Percentiles rank a stretch among this genome's conserved stretches.
These are phyloP conservation scores for Mycalesis mineus DNA, from an alignment of 2,888 invertebrate species.

Conservation along the genomic window DNA sequence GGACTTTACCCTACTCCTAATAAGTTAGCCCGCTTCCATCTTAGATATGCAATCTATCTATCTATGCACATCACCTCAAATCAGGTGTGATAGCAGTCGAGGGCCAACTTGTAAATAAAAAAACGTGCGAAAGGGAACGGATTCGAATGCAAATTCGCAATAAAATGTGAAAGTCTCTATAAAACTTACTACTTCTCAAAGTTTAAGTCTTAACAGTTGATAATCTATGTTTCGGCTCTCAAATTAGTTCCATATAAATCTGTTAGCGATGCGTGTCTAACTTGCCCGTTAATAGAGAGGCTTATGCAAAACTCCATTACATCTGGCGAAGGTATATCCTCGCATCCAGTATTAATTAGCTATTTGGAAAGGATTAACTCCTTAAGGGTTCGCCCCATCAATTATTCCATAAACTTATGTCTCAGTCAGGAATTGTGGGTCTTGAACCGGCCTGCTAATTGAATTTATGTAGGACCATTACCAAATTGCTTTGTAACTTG, in stretches of 20 bases:
- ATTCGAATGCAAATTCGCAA: no score
- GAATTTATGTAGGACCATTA: constrained; percentile 66
- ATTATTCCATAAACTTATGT: constrained; percentile 57
- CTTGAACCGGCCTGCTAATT: constrained; percentile 50
- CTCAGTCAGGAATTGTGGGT: constrained; percentile 46
- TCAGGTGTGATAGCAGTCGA: no score
- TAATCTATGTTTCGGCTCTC: background rate
- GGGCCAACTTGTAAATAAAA: no score
- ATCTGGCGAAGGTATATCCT: constrained; percentile 14
- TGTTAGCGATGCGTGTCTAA: background rate
- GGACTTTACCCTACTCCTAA: no score
- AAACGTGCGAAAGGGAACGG: no score
- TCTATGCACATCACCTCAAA: no score
- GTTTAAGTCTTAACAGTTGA: background rate
- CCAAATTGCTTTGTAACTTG: constrained; percentile 47
- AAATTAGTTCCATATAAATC: background rate
- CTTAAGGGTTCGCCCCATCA: constrained; percentile 27
- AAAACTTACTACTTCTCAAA: background rate
- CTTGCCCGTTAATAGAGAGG: background rate
- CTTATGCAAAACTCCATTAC: constrained; percentile 8
- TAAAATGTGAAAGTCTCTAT: no score
- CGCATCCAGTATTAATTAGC: constrained; percentile 23
- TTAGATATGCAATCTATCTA: no score
- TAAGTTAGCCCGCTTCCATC: no score
- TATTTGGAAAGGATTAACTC: constrained; percentile 30